Evolutionary conservation across 2,113 vertebrate genomes (phyloP).

Genomic region (Daphoenositta chrysoptera): DNA sequence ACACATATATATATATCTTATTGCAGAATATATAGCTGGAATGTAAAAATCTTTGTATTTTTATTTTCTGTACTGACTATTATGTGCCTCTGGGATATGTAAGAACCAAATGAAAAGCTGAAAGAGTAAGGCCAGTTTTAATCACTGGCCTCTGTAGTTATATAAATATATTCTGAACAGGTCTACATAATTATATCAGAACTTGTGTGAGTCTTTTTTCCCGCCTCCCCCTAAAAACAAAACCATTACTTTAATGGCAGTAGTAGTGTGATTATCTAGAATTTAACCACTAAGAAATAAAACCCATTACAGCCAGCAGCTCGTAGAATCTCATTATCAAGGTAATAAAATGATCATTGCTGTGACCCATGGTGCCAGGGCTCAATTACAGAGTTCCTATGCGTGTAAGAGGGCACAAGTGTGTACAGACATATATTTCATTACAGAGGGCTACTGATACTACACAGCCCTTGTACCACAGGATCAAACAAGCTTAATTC

Average conservation of each 20-base stretch:
- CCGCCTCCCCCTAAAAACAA: background rate
- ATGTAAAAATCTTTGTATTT: conserved; percentile 46
- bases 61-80: conserved; percentile 50
- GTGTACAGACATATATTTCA: background rate
- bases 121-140: conserved; percentile 3
- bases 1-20: background rate
- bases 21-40: background rate
- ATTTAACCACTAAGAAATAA: conserved; percentile 22
- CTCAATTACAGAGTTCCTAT: background rate
- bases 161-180: conserved; percentile 11
- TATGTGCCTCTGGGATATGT: conserved; percentile 41
- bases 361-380: background rate
- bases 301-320: background rate
- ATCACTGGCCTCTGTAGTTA: background rate
- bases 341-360: background rate
- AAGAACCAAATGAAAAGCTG: conserved; percentile 13
- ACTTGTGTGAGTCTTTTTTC: background rate
- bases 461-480: background rate
- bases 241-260: background rate
- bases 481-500: background rate
- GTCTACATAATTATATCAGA: background rate
- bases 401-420: background rate
- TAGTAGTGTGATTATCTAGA: background rate
- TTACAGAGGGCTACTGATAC: background rate
- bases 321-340: background rate